These are phyloP conservation scores for Chionoecetes opilio DNA, from an alignment of 1,140 invertebrate species.

Conservation along the genomic window DNA sequence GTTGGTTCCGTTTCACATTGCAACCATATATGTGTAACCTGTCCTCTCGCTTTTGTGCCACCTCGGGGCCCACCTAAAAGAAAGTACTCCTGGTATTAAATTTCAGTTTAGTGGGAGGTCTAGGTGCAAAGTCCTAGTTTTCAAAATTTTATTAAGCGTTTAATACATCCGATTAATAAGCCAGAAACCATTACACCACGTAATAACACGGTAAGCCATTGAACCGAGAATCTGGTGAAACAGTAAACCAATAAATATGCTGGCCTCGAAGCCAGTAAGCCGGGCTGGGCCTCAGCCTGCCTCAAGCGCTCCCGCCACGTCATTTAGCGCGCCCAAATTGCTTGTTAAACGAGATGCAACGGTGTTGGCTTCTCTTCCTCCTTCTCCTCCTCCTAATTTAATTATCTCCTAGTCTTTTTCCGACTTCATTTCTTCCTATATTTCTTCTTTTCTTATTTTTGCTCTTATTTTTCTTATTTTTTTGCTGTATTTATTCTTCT, in stretches of 20 bases:
- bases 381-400: background rate
- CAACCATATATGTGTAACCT: too few species aligned
- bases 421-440: background rate
- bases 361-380: background rate
- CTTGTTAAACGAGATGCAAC: constrained; percentile 9
- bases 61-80: too few species aligned
- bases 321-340: constrained; percentile 7
- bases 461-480: background rate
- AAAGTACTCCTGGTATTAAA: too few species aligned
- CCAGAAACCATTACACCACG: background rate
- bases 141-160: too few species aligned
- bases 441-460: background rate
- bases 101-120: too few species aligned
- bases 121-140: too few species aligned
- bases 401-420: background rate
- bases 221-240: background rate
- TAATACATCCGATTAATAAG: too few species aligned
- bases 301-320: background rate
- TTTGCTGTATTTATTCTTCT: background rate
- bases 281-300: background rate
- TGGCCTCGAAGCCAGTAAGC: background rate
- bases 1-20: too few species aligned
- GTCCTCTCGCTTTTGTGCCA: too few species aligned
- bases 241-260: background rate
- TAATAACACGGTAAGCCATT: background rate